A percentile compares a stretch with the other conserved stretches of the same genome.
phyloP scores from a whole-genome alignment of 2,888 invertebrate species.

The Ashinkailepas kermadecensis region DNA sequence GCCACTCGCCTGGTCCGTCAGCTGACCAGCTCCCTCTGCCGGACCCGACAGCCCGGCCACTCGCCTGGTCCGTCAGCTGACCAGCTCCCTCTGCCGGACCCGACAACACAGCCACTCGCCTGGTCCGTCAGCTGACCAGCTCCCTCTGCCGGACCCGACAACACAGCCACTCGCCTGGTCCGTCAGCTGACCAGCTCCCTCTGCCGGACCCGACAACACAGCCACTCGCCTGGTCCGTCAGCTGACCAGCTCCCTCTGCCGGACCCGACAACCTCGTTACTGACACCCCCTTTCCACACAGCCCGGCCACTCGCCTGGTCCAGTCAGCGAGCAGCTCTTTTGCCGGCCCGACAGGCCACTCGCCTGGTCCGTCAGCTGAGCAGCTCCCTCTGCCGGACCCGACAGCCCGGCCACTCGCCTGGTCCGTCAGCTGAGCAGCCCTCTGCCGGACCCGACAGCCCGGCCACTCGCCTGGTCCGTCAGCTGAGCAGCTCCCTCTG shows the following conservation, averaged over 20 bases:
- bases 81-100: conserved; percentile 44
- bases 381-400: too few relatives aligned
- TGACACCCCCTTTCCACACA: too few relatives aligned
- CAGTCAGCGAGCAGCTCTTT: too few relatives aligned
- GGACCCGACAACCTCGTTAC: too few relatives aligned
- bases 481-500: too few relatives aligned
- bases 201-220: conserved; percentile 41
- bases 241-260: conserved; percentile 43
- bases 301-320: too few relatives aligned
- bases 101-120: conserved; percentile 26
- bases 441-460: too few relatives aligned
- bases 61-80: conserved; percentile 41
- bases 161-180: conserved; percentile 39
- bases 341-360: background rate
- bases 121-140: conserved; percentile 44
- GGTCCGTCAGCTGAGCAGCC: too few relatives aligned
- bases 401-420: too few relatives aligned
- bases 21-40: conserved; percentile 43
- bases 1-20: conserved; percentile 46
- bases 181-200: conserved; percentile 44
- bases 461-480: too few relatives aligned
- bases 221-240: conserved; percentile 41
- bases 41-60: conserved; percentile 41
- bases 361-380: too few relatives aligned
- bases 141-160: conserved; percentile 43